Percentiles rank a stretch among this genome's conserved stretches.
Conservation (phyloP, 2,888 invertebrate species). For the Diploptera punctata region DNA sequence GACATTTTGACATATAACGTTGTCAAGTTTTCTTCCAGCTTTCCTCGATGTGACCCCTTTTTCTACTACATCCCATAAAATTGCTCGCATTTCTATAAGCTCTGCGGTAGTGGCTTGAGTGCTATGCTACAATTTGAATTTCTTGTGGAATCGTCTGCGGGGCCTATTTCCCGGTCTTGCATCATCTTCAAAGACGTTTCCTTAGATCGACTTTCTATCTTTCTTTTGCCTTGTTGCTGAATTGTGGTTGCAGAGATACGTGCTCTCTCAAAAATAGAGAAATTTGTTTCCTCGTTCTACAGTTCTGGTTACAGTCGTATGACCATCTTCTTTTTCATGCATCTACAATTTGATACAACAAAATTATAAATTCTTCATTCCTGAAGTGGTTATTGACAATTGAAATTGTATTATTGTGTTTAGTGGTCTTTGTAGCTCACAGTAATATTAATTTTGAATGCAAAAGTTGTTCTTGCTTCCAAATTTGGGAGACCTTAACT, state of each 20-base stretch:
- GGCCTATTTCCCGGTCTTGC: not conserved
- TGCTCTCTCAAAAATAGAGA: not conserved
- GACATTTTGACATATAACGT: slow-evolving; percentile 9
- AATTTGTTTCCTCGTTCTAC: not conserved
- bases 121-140: slow-evolving; percentile 2
- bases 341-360: too few species aligned
- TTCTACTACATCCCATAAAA: slow-evolving; percentile 3
- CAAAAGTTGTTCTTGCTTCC: too few species aligned
- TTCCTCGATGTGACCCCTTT: not conserved
- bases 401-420: too few species aligned
- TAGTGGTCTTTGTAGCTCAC: too few species aligned
- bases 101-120: not conserved
- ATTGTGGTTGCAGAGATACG: slow-evolving; percentile 1
- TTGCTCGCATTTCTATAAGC: slow-evolving; percentile 20
- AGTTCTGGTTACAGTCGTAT: not conserved
- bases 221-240: too few species aligned
- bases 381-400: too few species aligned
- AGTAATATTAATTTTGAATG: too few species aligned
- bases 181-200: slow-evolving; percentile 13
- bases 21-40: not conserved
- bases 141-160: not conserved
- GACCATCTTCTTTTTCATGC: not conserved
- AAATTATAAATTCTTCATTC: too few species aligned
- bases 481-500: too few species aligned
- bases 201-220: slow-evolving; percentile 8